Evolutionary conservation across 2,888 invertebrate species (phyloP).

Genomic region (Phyllotreta cruciferae): DNA sequence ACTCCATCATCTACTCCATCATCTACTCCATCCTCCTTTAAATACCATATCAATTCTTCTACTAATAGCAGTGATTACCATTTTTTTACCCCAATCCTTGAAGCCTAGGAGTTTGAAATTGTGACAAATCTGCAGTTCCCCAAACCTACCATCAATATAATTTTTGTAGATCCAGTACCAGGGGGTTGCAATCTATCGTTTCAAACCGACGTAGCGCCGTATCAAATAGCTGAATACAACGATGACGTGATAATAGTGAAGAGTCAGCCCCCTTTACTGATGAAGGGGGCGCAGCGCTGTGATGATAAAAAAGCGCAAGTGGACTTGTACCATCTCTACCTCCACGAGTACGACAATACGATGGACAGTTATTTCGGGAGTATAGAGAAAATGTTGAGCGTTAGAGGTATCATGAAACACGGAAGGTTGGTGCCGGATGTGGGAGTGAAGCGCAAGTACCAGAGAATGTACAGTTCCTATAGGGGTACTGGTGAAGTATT

Average conservation of each 20-base stretch:
- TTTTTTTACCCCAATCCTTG: too few species aligned
- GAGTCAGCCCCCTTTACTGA: slow-evolving; percentile 63
- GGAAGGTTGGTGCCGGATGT: slow-evolving; percentile 62
- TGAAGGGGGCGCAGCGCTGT: too few species aligned
- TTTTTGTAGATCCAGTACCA: slow-evolving; percentile 73
- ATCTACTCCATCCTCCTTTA: too few species aligned
- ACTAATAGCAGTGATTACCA: too few species aligned
- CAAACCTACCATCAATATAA: slow-evolving; percentile 30
- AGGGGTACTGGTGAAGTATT: slow-evolving; percentile 69
- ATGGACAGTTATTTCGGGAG: slow-evolving; percentile 67
- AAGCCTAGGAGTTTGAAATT: too few species aligned
- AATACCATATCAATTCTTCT: too few species aligned
- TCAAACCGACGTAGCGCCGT: slow-evolving; percentile 67
- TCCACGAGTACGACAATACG: slow-evolving; percentile 66
- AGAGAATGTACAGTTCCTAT: slow-evolving; percentile 66
- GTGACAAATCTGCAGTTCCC: too few species aligned
- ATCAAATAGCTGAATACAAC: slow-evolving; percentile 60
- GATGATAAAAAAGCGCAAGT: slow-evolving; percentile 58
- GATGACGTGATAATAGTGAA: slow-evolving; percentile 64
- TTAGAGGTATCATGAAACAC: slow-evolving; percentile 62
- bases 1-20: too few species aligned
- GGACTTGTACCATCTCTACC: slow-evolving; percentile 69
- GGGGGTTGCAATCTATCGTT: slow-evolving; percentile 82
- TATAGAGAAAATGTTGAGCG: slow-evolving; percentile 69
- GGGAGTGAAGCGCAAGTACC: slow-evolving; percentile 40